These are phyloP conservation scores for Rhabdomys dilectus DNA, from an alignment of 2,113 vertebrate species.

Conservation along the genomic window DNA sequence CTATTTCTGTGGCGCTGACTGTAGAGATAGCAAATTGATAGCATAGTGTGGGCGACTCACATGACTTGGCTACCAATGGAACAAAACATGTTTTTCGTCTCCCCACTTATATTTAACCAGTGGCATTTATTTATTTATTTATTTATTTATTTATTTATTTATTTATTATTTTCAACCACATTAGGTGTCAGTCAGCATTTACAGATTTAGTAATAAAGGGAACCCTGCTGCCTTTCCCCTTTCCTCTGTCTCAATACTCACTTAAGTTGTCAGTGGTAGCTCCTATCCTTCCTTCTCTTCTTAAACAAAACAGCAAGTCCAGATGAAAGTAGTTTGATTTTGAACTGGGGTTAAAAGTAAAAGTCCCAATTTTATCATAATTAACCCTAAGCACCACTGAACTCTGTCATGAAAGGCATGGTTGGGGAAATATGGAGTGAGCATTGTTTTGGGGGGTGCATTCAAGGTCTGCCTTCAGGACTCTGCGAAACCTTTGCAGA, in stretches of 20 bases:
- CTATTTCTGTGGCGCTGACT: not conserved
- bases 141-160: too few relatives aligned
- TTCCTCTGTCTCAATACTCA: not conserved
- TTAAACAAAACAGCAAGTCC: not conserved
- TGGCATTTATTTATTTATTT: not conserved
- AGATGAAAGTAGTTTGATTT: conserved; percentile 31
- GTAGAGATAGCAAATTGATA: not conserved
- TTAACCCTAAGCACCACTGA: not conserved
- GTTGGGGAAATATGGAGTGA: not conserved
- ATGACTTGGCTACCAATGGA: not conserved
- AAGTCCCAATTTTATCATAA: not conserved
- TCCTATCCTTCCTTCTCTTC: not conserved
- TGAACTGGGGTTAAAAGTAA: not conserved
- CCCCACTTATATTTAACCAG: not conserved
- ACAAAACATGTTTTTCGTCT: conserved; percentile 39
- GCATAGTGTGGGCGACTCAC: not conserved
- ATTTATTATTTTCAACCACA: not conserved
- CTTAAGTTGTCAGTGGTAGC: not conserved
- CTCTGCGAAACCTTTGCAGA: not conserved
- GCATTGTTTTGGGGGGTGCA: not conserved
- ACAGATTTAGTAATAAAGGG: conserved; percentile 19
- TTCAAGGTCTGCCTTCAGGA: not conserved
- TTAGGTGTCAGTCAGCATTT: conserved; percentile 31
- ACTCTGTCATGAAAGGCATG: not conserved
- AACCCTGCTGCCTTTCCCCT: not conserved